Evolutionary conservation across 2,113 vertebrate genomes (phyloP).

Genomic region (Cavia aperea): DNA sequence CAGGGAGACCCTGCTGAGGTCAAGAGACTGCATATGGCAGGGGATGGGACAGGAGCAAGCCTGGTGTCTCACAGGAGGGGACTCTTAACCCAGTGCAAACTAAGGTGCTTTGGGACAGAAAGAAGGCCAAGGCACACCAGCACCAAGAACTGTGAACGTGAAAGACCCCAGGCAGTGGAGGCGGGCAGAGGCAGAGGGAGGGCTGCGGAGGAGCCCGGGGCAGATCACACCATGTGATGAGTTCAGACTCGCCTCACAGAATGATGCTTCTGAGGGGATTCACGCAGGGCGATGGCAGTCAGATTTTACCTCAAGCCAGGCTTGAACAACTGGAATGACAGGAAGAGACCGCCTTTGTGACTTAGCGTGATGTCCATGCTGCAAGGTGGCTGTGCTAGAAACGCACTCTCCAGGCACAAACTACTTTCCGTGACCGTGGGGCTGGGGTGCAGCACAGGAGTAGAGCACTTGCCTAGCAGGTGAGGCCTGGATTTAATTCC

Average conservation of each 20-base stretch:
- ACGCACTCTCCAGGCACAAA: accelerated
- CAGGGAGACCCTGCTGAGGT: background rate
- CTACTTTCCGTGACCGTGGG: background rate
- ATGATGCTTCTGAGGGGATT: background rate
- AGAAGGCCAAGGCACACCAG: accelerated
- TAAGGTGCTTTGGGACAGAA: background rate
- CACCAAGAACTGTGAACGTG: accelerated
- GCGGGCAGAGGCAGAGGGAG: background rate
- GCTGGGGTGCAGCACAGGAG: background rate
- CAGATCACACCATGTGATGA: accelerated
- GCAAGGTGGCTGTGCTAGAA: accelerated
- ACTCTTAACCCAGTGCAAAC: background rate
- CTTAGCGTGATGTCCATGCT: background rate
- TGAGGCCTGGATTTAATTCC: background rate
- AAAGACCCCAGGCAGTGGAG: background rate
- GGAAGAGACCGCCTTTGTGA: background rate
- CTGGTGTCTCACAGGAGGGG: background rate
- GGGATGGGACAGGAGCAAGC: background rate
- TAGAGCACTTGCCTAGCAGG: background rate
- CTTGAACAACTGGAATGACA: background rate
- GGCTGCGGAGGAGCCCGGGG: background rate
- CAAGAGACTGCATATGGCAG: accelerated
- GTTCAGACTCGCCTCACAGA: background rate
- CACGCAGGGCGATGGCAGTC: background rate
- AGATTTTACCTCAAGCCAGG: background rate